A percentile compares a stretch with the other conserved stretches of the same genome.
These are phyloP conservation scores for Harpagifer antarcticus DNA, from an alignment of 2,797 vertebrate genomes.

Conservation along the genomic window DNA sequence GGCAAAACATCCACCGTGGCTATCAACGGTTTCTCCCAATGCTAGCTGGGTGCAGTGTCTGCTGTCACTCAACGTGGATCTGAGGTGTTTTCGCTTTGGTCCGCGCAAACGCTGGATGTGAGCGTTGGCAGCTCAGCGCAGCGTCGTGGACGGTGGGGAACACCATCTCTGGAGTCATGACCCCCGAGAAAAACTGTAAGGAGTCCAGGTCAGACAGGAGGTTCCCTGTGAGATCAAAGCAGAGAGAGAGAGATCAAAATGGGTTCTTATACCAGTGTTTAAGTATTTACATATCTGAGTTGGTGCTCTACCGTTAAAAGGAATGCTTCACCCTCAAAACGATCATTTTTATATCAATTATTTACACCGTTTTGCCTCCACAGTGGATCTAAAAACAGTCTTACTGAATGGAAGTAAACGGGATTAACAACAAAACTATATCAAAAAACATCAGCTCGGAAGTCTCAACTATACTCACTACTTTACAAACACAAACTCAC, in stretches of 20 bases:
- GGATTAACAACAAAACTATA: too few relatives aligned
- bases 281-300: too few relatives aligned
- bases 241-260: neutral
- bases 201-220: conserved; percentile 87
- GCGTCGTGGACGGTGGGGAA: conserved; percentile 94
- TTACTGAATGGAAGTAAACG: too few relatives aligned
- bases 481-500: too few relatives aligned
- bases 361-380: too few relatives aligned
- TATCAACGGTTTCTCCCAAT: neutral
- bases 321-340: too few relatives aligned
- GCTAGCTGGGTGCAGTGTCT: neutral
- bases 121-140: conserved; percentile 85
- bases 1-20: neutral
- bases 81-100: too few relatives aligned
- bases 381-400: too few relatives aligned
- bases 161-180: conserved; percentile 80
- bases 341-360: too few relatives aligned
- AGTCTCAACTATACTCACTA: too few relatives aligned
- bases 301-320: neutral
- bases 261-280: neutral
- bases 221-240: conserved; percentile 75
- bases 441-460: too few relatives aligned
- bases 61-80: too few relatives aligned
- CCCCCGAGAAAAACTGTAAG: conserved; percentile 88
- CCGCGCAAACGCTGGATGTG: neutral